Base-by-base conservation (phyloP, 1,140 invertebrate species). In the Drosophila prosaltans region DNA sequence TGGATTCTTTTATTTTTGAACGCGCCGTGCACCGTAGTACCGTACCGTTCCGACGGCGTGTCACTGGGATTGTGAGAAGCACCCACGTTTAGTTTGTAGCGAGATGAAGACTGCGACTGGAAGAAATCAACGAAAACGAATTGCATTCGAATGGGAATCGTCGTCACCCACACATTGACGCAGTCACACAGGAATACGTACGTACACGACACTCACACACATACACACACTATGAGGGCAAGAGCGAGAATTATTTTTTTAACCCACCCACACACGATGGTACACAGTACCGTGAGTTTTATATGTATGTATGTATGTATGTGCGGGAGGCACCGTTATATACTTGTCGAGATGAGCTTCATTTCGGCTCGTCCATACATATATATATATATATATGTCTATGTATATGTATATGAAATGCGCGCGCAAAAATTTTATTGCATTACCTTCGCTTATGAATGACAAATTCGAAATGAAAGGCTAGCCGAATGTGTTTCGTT, bases 401-500 rank as follows among this genome's bases (percentile, higher is more conserved):
- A 24, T 51, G 41, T 69, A 74, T 78, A 28, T 41, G 74, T 69
- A 66, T 72, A 65, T 71, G 78, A 89, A 88, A 84, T 89, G 84
- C 85, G 84, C 84, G 84, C 84, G 84, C 84, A 90, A 84, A 91
- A 91, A 74, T 85, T 89, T 91, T 91, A 91, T 91, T 91, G 84
- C 90, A 91, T 91, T 91, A 91, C 90, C 90, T 91, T 91, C 86
- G 84, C 90, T 89, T 91, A 80, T 90, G 75, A 91, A 91, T 91
- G 90, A 91, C 90, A 91, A 91, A 91, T 91, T 91, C 90, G 86
- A 89, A 91, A 91, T 91, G 90, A 91, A 90, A 91, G 80, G 89
- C 81, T 80, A 91, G 71, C 80, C 83, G 80, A 84, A 84, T 89
- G 85, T 89, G 85, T 88, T 91, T 90, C 77, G 71, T 90, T 81